A percentile compares a stretch with the other conserved stretches of the same genome.
phyloP scores from a whole-genome alignment of 2,113 vertebrate species.

The Ivindomyrus marchei region DNA sequence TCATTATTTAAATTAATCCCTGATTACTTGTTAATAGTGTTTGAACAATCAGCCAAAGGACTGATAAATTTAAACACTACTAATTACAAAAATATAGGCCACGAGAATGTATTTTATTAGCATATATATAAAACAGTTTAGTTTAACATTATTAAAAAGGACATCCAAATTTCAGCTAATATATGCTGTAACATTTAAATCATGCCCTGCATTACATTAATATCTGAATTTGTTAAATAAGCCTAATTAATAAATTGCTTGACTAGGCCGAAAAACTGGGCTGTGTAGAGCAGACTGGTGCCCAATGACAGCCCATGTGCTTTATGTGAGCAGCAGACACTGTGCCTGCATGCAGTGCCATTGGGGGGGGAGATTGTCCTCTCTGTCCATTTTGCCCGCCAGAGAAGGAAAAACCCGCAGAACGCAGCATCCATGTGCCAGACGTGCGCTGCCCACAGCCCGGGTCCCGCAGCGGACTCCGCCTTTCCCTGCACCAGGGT shows the following conservation, averaged over 20 bases:
- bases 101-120: neutral
- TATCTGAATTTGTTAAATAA: neutral
- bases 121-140: neutral
- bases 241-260: neutral
- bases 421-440: neutral
- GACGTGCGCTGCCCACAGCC: neutral
- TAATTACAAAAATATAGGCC: neutral
- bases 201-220: neutral
- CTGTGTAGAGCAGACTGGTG: neutral
- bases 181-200: neutral
- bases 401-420: neutral
- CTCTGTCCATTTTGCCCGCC: neutral
- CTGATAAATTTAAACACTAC: neutral
- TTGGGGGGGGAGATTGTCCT: neutral
- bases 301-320: neutral
- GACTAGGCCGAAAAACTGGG: neutral
- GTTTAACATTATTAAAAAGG: neutral
- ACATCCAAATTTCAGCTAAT: neutral
- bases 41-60: neutral
- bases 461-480: neutral
- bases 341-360: neutral
- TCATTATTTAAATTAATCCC: slow-evolving; percentile 8
- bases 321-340: neutral
- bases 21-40: neutral
- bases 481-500: neutral